Evolutionary conservation across 2,888 invertebrate genomes (phyloP), one percentile per base, ranked within the genome.

Genomic region (Pecten maximus): DNA sequence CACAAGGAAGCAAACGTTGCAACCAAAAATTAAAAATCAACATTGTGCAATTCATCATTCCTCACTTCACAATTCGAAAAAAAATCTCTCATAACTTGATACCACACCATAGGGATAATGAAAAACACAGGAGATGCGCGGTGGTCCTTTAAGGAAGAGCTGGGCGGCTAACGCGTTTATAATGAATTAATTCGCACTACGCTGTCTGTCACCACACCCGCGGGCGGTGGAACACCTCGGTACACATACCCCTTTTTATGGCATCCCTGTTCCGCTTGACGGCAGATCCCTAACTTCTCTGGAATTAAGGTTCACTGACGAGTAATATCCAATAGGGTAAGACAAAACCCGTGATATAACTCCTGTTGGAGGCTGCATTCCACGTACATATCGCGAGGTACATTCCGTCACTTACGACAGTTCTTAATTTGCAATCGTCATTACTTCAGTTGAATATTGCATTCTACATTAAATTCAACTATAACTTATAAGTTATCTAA

Each of bases 201-300:
- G 35, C 35, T 28, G 35, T 35, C 35, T 74, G 74, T 74, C 74
- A 74, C 74, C 74, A 74, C 74, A 74, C 8, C 74, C 35, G 74
- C 74, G 74, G 74, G 74, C 74, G 74, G 74, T 74, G 35, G 74
- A 74, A 35, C 74, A 74, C 74, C 35, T 74, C 74, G 74, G 74
- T 74, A 74, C 74, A 28, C 28, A 74, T 74, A 74, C 35, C 74
- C 74, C 74, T 74, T 74, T 74, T 74, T 74, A 74, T 74, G 74
- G 74, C 35, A 74, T 74, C 74, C 35, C 35, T 74, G 74, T 74
- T 74, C 28, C 74, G 74, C 74, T 74, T 74, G 74, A 74, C 35
- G 12, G 74, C 74, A 74, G 35, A 74, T 28, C 74, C 15, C 35
- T 74, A 15, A 74, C 35, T 35, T 74, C 15, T 74, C 28, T 35